A percentile compares a stretch with the other conserved stretches of the same genome.
These are phyloP conservation scores for Oncorhynchus keta DNA, from an alignment of 2,113 vertebrate species.

Conservation along the genomic window DNA sequence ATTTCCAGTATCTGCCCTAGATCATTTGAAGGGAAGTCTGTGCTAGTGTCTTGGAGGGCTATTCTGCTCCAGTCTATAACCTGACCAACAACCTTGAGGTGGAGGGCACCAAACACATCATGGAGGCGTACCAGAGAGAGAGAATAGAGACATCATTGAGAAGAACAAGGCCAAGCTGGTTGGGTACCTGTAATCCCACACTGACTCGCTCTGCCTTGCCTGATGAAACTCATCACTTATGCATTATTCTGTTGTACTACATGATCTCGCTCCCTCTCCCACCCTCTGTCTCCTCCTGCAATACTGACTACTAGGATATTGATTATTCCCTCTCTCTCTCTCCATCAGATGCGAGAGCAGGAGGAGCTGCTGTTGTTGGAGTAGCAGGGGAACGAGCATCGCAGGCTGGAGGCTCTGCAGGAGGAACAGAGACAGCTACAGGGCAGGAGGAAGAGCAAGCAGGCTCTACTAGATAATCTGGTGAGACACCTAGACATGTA, in stretches of 20 bases:
- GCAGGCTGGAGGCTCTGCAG: conserved; percentile 84
- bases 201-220: not conserved
- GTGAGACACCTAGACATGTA: conserved; percentile 67
- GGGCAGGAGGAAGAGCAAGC: conserved; percentile 92
- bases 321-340: not conserved
- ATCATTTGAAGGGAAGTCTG: too few species aligned
- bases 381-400: conserved; percentile 84
- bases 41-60: too few species aligned
- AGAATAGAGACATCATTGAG: conserved; percentile 95
- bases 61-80: conserved; percentile 82
- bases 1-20: too few species aligned
- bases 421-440: conserved; percentile 91
- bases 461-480: conserved; percentile 93
- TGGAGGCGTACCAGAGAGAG: conserved; percentile 95
- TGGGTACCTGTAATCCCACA: conserved; percentile 59
- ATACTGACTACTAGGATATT: not conserved
- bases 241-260: too few species aligned
- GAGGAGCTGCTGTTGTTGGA: conserved; percentile 90
- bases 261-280: not conserved
- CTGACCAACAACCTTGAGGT: conserved; percentile 94
- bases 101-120: conserved; percentile 91
- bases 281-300: not conserved
- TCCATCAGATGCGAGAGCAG: too few species aligned
- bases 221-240: too few species aligned
- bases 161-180: conserved; percentile 95